Evolutionary conservation across 2,888 invertebrate species (phyloP).

Genomic region (Pogonocherus hispidulus): DNA sequence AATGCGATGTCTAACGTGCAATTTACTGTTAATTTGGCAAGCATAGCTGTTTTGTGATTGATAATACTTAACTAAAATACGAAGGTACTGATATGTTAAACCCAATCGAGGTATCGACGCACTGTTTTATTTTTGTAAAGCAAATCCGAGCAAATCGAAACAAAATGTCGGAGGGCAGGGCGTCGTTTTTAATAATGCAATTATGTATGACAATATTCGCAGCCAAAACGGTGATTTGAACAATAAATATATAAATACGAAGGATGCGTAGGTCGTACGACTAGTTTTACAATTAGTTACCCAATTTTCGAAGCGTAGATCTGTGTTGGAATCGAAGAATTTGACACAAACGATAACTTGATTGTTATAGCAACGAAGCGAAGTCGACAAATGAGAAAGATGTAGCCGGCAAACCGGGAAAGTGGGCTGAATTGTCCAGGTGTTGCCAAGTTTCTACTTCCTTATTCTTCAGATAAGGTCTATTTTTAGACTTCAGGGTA

Average conservation of each 20-base stretch:
- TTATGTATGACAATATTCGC: constrained; percentile 64
- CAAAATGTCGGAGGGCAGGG: constrained; percentile 65
- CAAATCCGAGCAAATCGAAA: constrained; percentile 58
- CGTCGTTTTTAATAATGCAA: constrained; percentile 57
- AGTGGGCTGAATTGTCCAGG: neutral
- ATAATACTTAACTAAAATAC: constrained; percentile 59
- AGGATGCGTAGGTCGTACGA: constrained; percentile 66
- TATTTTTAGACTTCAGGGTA: too few species aligned
- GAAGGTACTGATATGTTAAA: constrained; percentile 49
- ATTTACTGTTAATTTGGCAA: constrained; percentile 50
- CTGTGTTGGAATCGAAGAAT: constrained; percentile 41
- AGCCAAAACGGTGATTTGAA: constrained; percentile 66
- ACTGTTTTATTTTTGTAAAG: constrained; percentile 52
- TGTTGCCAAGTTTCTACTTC: constrained; percentile 7
- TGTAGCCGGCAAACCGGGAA: neutral
- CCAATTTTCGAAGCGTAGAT: constrained; percentile 64
- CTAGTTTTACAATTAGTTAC: constrained; percentile 68
- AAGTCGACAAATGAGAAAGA: constrained; percentile 26
- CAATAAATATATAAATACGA: constrained; percentile 62
- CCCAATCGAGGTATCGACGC: constrained; percentile 54
- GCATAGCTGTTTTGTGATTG: constrained; percentile 46
- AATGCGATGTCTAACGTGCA: constrained; percentile 50
- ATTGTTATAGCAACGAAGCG: constrained; percentile 22
- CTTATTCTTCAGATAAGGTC: neutral
- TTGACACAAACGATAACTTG: constrained; percentile 37